Evolutionary conservation across 2,113 vertebrate genomes (phyloP).

Genomic region (Origma solitaria): DNA sequence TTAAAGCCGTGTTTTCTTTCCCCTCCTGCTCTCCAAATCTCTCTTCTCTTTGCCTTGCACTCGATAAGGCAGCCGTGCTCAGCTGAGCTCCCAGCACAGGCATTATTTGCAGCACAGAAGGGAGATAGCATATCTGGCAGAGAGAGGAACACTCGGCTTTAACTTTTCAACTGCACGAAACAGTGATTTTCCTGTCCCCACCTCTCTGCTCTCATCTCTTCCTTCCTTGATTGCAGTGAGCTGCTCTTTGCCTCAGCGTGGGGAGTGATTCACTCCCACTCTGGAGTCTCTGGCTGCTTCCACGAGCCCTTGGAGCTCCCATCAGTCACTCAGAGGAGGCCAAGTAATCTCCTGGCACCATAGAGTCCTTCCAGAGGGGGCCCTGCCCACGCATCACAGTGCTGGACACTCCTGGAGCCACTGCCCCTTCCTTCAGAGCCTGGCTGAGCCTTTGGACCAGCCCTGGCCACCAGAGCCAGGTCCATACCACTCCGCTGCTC

Average conservation of each 20-base stretch:
- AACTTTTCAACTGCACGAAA: conserved; percentile 9
- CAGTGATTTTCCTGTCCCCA: conserved; percentile 11
- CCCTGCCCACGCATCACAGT: background rate
- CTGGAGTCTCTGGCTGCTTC: background rate
- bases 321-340: background rate
- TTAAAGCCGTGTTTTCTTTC: conserved; percentile 38
- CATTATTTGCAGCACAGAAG: conserved; percentile 22
- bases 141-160: background rate
- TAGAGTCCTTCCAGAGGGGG: background rate
- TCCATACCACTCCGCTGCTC: background rate
- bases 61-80: conserved; percentile 20
- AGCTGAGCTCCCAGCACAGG: background rate
- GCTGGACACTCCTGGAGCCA: background rate
- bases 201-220: background rate
- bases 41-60: background rate
- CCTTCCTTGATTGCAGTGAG: background rate
- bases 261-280: background rate
- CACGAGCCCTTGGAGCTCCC: background rate
- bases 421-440: background rate
- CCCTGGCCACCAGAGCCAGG: background rate
- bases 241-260: background rate
- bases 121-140: background rate
- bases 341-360: background rate
- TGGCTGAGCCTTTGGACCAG: background rate
- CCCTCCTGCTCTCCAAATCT: conserved; percentile 20